Conservation (phyloP, 2,888 invertebrate genomes). For the Ormia ochracea region DNA sequence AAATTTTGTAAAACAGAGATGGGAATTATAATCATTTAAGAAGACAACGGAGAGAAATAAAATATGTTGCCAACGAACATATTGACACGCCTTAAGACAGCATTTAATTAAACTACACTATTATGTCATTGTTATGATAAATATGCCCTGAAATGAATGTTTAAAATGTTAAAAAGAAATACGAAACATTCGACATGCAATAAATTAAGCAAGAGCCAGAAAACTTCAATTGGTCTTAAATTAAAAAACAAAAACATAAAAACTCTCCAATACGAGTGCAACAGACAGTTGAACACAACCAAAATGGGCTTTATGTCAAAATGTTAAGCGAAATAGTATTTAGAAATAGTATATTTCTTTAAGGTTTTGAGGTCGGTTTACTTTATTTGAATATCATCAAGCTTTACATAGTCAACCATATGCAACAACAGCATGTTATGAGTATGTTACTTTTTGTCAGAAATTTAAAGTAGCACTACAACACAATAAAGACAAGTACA, state of each 20-base stretch:
- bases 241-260: slow-evolving; percentile 12
- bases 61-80: slow-evolving; percentile 23
- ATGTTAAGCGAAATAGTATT: slow-evolving; percentile 26
- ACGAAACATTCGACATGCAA: slow-evolving; percentile 54
- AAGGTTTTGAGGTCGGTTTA: slow-evolving; percentile 6
- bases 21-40: not conserved
- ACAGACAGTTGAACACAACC: slow-evolving; percentile 32
- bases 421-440: not conserved
- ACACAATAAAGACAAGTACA: not conserved
- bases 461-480: slow-evolving; percentile 51
- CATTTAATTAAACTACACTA: slow-evolving; percentile 63
- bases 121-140: slow-evolving; percentile 63
- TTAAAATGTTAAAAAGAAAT: slow-evolving; percentile 31
- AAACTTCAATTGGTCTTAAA: slow-evolving; percentile 58
- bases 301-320: slow-evolving; percentile 58
- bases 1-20: slow-evolving; percentile 14
- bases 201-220: slow-evolving; percentile 58
- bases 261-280: not conserved
- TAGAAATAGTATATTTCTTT: slow-evolving; percentile 6
- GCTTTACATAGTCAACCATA: slow-evolving; percentile 11
- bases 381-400: slow-evolving; percentile 60
- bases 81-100: slow-evolving; percentile 61
- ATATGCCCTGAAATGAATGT: slow-evolving; percentile 52
- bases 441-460: slow-evolving; percentile 20
- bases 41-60: not conserved